A percentile compares a stretch with the other conserved stretches of the same genome.
Evolutionary conservation across 2,797 vertebrate genomes (phyloP).

Genomic region (Sciurus vulgaris): DNA sequence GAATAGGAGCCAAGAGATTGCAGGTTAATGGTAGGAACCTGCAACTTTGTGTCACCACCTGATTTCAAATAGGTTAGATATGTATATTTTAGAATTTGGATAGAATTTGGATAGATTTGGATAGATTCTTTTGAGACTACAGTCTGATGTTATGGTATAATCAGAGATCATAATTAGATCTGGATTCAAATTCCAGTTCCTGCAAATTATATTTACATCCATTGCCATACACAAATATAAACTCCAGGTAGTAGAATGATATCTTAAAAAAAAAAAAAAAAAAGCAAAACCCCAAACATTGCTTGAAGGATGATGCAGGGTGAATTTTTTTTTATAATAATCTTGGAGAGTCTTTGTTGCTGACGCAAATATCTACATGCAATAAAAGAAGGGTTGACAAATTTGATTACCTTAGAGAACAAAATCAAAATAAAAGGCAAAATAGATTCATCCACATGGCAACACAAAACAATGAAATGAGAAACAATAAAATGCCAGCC

Average conservation of each 20-base stretch:
- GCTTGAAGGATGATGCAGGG: not conserved
- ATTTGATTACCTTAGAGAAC: not conserved
- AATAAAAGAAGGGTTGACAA: not conserved
- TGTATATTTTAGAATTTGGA: not conserved
- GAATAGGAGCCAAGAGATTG: not conserved
- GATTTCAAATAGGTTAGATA: not conserved
- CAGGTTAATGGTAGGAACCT: not conserved
- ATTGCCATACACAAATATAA: not conserved
- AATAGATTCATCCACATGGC: not conserved
- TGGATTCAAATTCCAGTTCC: not conserved
- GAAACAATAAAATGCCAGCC: not conserved
- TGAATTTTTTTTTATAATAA: not conserved
- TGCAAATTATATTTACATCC: not conserved
- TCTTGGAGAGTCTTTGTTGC: not conserved
- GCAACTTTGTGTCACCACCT: not conserved
- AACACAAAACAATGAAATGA: not conserved
- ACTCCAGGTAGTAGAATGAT: not conserved
- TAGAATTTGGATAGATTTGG: not conserved
- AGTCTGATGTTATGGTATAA: not conserved
- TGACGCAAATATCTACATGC: not conserved
- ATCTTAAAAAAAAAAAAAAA: not conserved
- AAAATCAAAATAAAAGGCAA: not conserved
- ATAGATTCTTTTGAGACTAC: not conserved
- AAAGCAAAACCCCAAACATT: not conserved
- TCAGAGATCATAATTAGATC: not conserved